Evolutionary conservation across 37 sponge, comb jelly and placozoan species (phyloP), one percentile per base, ranked within the genome.

Genomic region (Geodia barretti): DNA sequence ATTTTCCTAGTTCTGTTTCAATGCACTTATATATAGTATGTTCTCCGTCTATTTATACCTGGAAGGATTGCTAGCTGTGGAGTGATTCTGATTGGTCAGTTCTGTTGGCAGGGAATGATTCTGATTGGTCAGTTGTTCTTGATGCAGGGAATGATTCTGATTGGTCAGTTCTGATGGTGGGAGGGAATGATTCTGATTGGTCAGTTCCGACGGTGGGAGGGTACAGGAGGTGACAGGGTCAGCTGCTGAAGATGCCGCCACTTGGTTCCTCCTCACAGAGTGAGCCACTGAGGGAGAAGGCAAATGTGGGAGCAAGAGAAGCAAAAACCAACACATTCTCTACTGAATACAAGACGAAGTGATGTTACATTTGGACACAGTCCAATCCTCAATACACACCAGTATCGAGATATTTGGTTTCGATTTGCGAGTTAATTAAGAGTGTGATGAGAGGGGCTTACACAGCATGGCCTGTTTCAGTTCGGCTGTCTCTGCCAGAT

Each of bases 401-500:
- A n/a, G n/a, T n/a, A n/a, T n/a, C n/a, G n/a, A n/a, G n/a, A n/a
- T n/a, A n/a, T n/a, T n/a, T n/a, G n/a, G n/a, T n/a, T n/a, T n/a
- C n/a, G n/a, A n/a, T n/a, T n/a, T n/a, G n/a, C n/a, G n/a, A n/a
- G n/a, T n/a, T n/a, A n/a, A n/a, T n/a, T n/a, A n/a, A n/a, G n/a
- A n/a, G n/a, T 70, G 38, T 70, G 37, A 31, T 62, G 14, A 26
- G 9, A 23, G n/a, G n/a, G 9, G 62, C 91, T 70, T 43, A 91
- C 92, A 17, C 42, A 67, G 9, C 41, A 86, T 76, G 76, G 77
- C 71, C 68, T 74, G 32, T 62, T 71, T 83, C 21, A 84, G 61
- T 4, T 84, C 85, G 9, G 64, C 20, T 23, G 37, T 20, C 8
- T 63, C 41, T n/a, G 77, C 76, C 2, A 91, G 86, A 25, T 20